Base-by-base conservation (phyloP, 2,113 vertebrate species). In the Microtus richardsoni region DNA sequence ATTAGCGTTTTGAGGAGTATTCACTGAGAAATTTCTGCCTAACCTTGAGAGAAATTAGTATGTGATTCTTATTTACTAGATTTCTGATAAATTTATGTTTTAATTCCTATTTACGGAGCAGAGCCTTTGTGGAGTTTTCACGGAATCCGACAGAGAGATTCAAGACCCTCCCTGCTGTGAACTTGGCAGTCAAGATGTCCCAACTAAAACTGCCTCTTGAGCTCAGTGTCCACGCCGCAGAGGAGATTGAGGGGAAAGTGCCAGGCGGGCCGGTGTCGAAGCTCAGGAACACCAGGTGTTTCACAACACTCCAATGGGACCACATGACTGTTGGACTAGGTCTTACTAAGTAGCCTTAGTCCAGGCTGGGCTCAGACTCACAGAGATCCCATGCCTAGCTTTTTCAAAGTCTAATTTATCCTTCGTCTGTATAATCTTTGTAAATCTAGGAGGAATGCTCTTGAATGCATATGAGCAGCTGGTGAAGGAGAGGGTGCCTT, bases 51-150 rank as follows among this genome's bases (percentile, higher is more conserved):
- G 60, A 78, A 22, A 12, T 66, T 58, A 77, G 44, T 39, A 17
- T 21, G 1, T 17, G 49, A 2, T 22, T 80, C 62, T 86, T 89
- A 73, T 90, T 73, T 30, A 21, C n/a, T 12, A 52, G 36, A 26
- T 82, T 10, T 52, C 54, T 68, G 49, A 49, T 82, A 26, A 41
- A 14, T 41, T 26, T 39, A 0, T 5, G 33, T 88, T 54, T 73
- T 92, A 28, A 0, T 92, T 88, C 73, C 3, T 30, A 0, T 92
- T 91, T 95, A 83, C 33, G 89, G 13, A 96, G 91, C 98, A 99
- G 99, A 97, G 99, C 99, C 5, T 99, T 99, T 94, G 98, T 99
- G 96, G 99, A 99, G 98, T 99, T 99, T 89, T 98, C 98, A 22
- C 99, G 98, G 88, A 99, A 99, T 39, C 99, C 99, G 0, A 89